phyloP scores from a whole-genome alignment of 1,140 invertebrate species.

The Sycophila sp. region DNA sequence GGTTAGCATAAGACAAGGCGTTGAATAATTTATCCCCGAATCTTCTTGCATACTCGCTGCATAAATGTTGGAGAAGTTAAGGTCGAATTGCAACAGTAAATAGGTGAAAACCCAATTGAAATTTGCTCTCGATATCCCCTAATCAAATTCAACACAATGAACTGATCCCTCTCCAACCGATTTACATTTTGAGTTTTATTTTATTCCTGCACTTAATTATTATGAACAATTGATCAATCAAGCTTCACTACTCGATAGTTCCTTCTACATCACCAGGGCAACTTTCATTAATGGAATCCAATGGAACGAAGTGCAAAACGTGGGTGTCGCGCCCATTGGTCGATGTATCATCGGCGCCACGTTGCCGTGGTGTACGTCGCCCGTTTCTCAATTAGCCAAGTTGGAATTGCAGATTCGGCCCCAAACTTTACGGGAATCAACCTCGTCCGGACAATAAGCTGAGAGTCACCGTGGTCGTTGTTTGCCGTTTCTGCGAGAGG shows the following conservation, averaged over 20 bases:
- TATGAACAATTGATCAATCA: slow-evolving; percentile 12
- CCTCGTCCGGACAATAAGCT: slow-evolving; percentile 10
- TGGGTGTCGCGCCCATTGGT: neutral
- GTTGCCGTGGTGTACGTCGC: neutral
- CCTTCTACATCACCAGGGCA: no score
- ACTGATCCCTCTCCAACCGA: no score
- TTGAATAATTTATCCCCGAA: slow-evolving; percentile 22
- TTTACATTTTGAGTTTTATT: no score
- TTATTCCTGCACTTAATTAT: no score
- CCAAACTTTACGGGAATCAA: slow-evolving; percentile 28
- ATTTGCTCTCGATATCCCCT: no score
- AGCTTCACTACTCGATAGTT: no score
- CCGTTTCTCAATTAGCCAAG: slow-evolving; percentile 50
- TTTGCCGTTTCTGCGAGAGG: no score
- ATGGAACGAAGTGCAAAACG: neutral
- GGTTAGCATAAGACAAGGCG: neutral
- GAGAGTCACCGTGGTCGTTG: neutral
- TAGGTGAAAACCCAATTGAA: no score
- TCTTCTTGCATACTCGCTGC: neutral
- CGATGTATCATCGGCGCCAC: slow-evolving; percentile 10
- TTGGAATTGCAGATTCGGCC: slow-evolving; percentile 49
- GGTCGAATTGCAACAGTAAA: no score
- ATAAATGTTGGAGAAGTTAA: slow-evolving; percentile 12
- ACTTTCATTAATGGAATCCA: neutral
- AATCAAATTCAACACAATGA: no score